phyloP scores from a whole-genome alignment of 2,113 vertebrate genomes.

The Toxostoma redivivum region DNA sequence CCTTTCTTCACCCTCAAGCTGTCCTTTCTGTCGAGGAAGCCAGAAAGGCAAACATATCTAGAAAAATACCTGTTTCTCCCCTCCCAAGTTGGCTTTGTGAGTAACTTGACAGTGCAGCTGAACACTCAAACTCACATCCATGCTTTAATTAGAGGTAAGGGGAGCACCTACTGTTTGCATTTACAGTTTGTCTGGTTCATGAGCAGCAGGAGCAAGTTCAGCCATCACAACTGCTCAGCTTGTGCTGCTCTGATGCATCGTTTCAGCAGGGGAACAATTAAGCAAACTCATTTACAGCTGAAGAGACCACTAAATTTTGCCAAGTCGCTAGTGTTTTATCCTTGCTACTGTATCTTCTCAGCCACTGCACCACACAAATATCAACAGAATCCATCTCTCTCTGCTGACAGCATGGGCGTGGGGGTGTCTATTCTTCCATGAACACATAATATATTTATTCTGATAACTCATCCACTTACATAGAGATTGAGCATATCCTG shows the following conservation, averaged over 20 bases:
- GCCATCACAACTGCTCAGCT: conserved; percentile 1
- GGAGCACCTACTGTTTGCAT: conserved; percentile 11
- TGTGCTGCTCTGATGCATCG: neutral
- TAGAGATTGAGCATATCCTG: neutral
- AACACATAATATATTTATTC: neutral
- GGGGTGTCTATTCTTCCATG: neutral
- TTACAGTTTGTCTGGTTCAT: neutral
- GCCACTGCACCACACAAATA: neutral
- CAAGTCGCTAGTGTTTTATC: neutral
- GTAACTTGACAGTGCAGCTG: neutral
- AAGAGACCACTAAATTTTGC: neutral
- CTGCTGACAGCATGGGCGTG: neutral
- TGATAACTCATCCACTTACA: neutral
- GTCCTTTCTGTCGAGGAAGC: neutral
- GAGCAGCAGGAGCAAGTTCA: conserved; percentile 27
- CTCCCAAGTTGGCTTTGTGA: neutral
- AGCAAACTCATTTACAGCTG: neutral
- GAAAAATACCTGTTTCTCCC: neutral
- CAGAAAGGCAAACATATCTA: neutral
- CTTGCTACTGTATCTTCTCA: neutral
- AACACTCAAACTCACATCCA: neutral
- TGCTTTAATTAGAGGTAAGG: conserved; percentile 20
- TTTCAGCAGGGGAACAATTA: conserved; percentile 17
- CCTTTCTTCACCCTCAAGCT: neutral
- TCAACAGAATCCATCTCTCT: neutral